These are phyloP conservation scores for Mythimna albipuncta DNA, from an alignment of 2,888 invertebrate species.

Conservation along the genomic window DNA sequence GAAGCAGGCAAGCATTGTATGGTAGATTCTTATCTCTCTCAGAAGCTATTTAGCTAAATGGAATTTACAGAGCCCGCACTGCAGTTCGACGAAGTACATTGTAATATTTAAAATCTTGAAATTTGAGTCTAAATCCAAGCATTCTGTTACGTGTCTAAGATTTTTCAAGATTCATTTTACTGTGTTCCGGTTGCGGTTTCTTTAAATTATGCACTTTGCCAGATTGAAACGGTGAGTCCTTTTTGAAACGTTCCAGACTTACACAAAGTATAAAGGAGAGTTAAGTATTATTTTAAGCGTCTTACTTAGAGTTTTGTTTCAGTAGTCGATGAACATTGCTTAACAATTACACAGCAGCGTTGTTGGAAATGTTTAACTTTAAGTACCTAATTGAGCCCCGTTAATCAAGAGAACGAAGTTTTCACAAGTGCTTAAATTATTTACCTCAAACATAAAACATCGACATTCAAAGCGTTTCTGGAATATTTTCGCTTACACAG, in stretches of 20 bases:
- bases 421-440: conserved; percentile 89
- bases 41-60: conserved; percentile 91
- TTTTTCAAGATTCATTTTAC: conserved; percentile 79
- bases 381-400: conserved; percentile 87
- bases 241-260: conserved; percentile 64
- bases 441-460: conserved; percentile 89
- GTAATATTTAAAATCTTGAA: conserved; percentile 90
- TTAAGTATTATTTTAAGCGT: conserved; percentile 61
- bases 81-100: conserved; percentile 90
- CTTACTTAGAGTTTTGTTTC: conserved; percentile 67
- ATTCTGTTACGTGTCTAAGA: conserved; percentile 86
- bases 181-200: conserved; percentile 69
- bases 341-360: conserved; percentile 81
- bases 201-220: conserved; percentile 82
- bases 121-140: conserved; percentile 86
- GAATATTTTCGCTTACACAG: conserved; percentile 87
- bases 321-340: conserved; percentile 73
- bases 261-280: conserved; percentile 52
- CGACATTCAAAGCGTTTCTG: conserved; percentile 86
- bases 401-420: conserved; percentile 88
- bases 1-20: conserved; percentile 89
- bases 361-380: conserved; percentile 84
- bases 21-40: conserved; percentile 90
- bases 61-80: conserved; percentile 90
- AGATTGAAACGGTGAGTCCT: conserved; percentile 78